Conservation (phyloP, 2,888 invertebrate species). For the Meiosimyza decipiens region DNA sequence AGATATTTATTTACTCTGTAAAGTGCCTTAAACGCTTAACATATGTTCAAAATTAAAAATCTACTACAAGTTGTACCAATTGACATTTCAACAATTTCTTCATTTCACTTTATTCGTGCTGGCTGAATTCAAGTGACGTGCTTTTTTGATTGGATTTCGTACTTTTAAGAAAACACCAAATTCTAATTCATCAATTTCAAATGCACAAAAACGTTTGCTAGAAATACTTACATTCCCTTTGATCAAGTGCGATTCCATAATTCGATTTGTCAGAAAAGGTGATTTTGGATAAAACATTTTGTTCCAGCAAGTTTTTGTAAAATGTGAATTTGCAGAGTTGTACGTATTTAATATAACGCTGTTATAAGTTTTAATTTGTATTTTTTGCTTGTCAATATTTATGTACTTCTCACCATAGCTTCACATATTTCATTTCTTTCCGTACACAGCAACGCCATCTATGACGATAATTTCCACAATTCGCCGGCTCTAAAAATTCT, state of each 20-base stretch:
- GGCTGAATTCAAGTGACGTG: not conserved
- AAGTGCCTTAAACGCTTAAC: too few relatives aligned
- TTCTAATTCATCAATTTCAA: not conserved
- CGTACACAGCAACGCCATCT: too few relatives aligned
- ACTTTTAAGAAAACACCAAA: too few relatives aligned
- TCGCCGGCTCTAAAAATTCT: too few relatives aligned
- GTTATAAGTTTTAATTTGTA: too few relatives aligned
- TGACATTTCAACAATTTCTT: slow-evolving; percentile 3
- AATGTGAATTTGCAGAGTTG: too few relatives aligned
- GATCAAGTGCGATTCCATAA: slow-evolving; percentile 61
- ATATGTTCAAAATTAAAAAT: not conserved
- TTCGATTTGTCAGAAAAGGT: slow-evolving; percentile 60
- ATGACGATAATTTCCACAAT: too few relatives aligned
- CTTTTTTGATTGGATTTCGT: too few relatives aligned
- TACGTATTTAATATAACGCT: slow-evolving; percentile 1
- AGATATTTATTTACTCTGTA: too few relatives aligned
- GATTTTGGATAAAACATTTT: slow-evolving; percentile 64
- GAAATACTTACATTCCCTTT: slow-evolving; percentile 61
- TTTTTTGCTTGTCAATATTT: too few relatives aligned
- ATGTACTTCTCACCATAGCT: too few relatives aligned
- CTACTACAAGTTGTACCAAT: slow-evolving; percentile 2
- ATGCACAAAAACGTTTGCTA: not conserved
- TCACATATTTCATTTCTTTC: too few relatives aligned
- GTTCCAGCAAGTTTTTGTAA: slow-evolving; percentile 16
- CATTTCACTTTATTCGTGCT: not conserved